Conservation (phyloP, 2,888 invertebrate genomes). For the Sepiola atlantica region DNA sequence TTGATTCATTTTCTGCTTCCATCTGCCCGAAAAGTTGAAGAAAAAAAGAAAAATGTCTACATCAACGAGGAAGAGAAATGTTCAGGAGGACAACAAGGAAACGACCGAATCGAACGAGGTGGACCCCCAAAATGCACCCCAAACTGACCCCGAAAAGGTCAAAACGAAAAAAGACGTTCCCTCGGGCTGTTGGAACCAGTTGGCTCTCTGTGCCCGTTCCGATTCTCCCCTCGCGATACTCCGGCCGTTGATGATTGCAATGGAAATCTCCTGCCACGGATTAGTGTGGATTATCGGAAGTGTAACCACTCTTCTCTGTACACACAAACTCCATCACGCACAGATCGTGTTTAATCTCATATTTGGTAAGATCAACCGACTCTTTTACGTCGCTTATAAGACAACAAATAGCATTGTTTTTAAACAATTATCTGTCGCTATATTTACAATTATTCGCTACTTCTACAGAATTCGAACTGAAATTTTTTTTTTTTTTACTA, state of each 20-base stretch:
- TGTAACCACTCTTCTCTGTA: conserved; percentile 85
- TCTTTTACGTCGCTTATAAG: no score
- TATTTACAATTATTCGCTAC: no score
- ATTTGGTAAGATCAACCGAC: conserved; percentile 79
- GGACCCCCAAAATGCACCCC: not conserved
- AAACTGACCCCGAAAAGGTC: not conserved
- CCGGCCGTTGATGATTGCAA: conserved; percentile 76
- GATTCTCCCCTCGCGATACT: conserved; percentile 59
- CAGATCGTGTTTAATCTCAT: conserved; percentile 90
- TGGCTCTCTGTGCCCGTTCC: conserved; percentile 63
- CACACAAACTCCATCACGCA: conserved; percentile 82
- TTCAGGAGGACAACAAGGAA: not conserved
- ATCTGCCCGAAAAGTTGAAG: not conserved
- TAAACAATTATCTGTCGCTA: no score
- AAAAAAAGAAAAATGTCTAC: not conserved
- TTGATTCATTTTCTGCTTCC: no score
- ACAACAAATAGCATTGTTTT: no score
- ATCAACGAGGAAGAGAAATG: not conserved
- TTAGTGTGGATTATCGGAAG: conserved; percentile 88
- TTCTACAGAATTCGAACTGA: no score
- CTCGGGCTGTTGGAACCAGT: not conserved
- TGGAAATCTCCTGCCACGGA: conserved; percentile 90
- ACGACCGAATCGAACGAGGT: not conserved
- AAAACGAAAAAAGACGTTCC: not conserved
- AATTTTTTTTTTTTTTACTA: no score